Base-by-base conservation (phyloP, 2,113 vertebrate species). In the Alectura lathami region DNA sequence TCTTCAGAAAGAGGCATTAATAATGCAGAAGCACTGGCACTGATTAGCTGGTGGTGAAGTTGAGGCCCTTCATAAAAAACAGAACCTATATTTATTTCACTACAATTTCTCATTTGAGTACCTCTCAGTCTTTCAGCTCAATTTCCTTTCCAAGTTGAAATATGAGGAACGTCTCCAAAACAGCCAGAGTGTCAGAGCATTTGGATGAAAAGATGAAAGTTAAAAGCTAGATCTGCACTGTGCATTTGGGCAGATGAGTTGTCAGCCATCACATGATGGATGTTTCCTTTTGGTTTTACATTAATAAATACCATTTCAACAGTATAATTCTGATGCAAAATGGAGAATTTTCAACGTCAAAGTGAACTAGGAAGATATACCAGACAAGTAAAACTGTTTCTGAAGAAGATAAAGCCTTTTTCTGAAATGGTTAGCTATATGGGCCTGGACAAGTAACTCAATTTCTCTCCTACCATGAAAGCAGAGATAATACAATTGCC, bases 91-190 rank as follows among this genome's bases (percentile, higher is more conserved):
- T 1, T 2, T 2, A 17, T 89, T 92, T 77, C 56, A 34, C 17
- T 70, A 23, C 26, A 89, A 14, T 3, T 12, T 6, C 4, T 53
- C 34, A 32, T 32, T 3, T 48, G 30, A 83, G 17, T 57, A 74
- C 88, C 88, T 69, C 60, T 22, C 36, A 80, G 30, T 11, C 1
- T 73, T 27, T 38, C 22, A 77, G 45, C 16, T 80, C 9, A 73
- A 38, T 88, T 90, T 96, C 85, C 21, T 88, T 90, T 96, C 85
- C 21, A 74, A 50, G n/a, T 12, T 43, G 38, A 63, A 83, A 62
- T 16, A 23, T 42, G 17, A 80, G 26, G 74, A 78, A 51, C 1
- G 3, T 78, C 23, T 77, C 11, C 15, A 38, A 63, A 26, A 66
- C 7, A n/a, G 2, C 5, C 21, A 42, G 13, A 2, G 14, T 27